Evolutionary conservation across 64 coral and sea anemone species (phyloP), one percentile per base, ranked within the genome.

Genomic region (Trachythela sp.): DNA sequence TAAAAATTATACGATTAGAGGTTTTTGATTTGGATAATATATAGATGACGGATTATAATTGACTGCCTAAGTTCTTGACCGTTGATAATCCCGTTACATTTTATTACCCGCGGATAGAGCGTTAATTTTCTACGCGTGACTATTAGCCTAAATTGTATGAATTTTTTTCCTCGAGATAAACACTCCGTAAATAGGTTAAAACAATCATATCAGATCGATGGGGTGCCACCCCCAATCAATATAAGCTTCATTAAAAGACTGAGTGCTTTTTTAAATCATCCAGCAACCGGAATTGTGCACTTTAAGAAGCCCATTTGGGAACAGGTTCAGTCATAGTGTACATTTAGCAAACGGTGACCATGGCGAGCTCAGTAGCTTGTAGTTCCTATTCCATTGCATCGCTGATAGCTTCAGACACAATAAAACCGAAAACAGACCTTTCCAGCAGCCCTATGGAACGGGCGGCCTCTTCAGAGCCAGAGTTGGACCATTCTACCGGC

Each of bases 161-260:
- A 9, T 37, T 17, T 80, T 80, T 37, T 80, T 80, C 30, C 15
- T 80, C 30, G 37, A 35, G 75, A 80, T 80, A 80, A 80, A 80
- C 75, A 64, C 56, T 64, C 20, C 34, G 75, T 39, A 37, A 80
- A 80, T 80, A 80, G 37, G 75, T 80, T 35, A 80, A 80, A 80
- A 80, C 20, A 37, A 80, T 80, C 75, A 80, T 80, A 37, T 80
- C 33, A 80, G 42, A 11, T 80, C 75, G 37, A 30, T 27, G 33
- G 75, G 75, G 75, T 80, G 75, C 75, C 75, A 80, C 75, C 75
- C 75, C 26, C 33, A 37, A 38, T 15, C 20, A 20, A 29, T 3
- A 36, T 17, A 30, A 15, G 75, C 42, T 37, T 80, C 37, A 39
- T 36, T 80, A 80, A 80, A 37, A 36, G 31, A 38, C 31, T 37